phyloP scores from a whole-genome alignment of 2,113 vertebrate genomes.

The Hemibagrus wyckioides region DNA sequence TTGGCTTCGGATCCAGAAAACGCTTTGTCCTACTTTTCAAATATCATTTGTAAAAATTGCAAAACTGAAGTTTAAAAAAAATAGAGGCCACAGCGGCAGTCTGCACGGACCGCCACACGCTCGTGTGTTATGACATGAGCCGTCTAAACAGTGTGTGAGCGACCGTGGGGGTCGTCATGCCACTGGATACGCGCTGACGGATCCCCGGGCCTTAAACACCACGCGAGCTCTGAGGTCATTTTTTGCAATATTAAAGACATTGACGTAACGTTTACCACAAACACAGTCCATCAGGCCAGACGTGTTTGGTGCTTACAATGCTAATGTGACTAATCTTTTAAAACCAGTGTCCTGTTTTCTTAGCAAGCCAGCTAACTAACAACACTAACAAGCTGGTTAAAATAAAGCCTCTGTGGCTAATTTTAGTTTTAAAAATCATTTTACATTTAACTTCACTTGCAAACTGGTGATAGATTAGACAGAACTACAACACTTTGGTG shows the following conservation, averaged over 20 bases:
- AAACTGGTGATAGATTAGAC: neutral
- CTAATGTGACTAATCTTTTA: neutral
- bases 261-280: neutral
- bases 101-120: slow-evolving; percentile 60
- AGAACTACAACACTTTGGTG: too few relatives aligned
- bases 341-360: neutral
- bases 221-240: neutral
- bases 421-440: neutral
- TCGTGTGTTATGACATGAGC: slow-evolving; percentile 68
- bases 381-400: neutral
- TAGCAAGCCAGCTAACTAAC: neutral
- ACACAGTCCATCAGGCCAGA: neutral
- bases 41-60: slow-evolving; percentile 37
- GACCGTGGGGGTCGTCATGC: slow-evolving; percentile 63
- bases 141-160: slow-evolving; percentile 58
- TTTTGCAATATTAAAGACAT: neutral
- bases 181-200: slow-evolving; percentile 57
- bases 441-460: too few relatives aligned
- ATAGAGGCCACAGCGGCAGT: slow-evolving; percentile 29
- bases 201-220: neutral
- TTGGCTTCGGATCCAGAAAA: slow-evolving; percentile 10
- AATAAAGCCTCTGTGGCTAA: neutral
- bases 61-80: slow-evolving; percentile 10
- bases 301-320: neutral
- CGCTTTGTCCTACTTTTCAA: slow-evolving; percentile 6